Percentiles rank a stretch among this genome's conserved stretches.
Evolutionary conservation across 2,113 vertebrate species (phyloP).

Genomic region (Astur gentilis): DNA sequence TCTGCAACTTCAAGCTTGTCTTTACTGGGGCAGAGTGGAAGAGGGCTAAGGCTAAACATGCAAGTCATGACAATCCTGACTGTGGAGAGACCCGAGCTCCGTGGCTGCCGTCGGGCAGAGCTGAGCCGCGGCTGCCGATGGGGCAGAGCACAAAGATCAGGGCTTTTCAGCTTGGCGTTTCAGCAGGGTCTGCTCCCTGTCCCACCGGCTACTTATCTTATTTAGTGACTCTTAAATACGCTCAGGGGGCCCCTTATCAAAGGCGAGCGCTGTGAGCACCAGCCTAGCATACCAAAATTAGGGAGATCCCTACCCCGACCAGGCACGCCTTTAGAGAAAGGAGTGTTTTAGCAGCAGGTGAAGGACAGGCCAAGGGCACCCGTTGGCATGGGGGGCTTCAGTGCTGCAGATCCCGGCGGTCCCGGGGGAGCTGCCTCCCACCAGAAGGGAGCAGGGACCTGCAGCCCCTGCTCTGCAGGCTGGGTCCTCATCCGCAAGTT

Average conservation of each 20-base stretch:
- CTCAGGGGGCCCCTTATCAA: no score
- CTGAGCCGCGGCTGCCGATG: rapidly evolving
- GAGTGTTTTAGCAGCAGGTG: not conserved
- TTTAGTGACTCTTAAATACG: not conserved
- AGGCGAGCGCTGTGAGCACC: not conserved
- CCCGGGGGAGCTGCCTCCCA: not conserved
- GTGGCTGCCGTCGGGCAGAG: not conserved
- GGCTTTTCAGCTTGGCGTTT: not conserved
- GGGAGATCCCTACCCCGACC: not conserved
- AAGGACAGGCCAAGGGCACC: not conserved
- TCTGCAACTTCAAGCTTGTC: rapidly evolving
- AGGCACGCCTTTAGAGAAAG: not conserved
- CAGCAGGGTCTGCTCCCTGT: not conserved
- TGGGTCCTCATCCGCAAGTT: rapidly evolving
- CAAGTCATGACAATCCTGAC: no score
- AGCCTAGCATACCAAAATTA: not conserved
- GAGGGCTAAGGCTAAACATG: not conserved
- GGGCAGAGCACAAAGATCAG: rapidly evolving
- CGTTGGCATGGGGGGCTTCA: rapidly evolving
- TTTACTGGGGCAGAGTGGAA: not conserved
- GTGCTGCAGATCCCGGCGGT: rapidly evolving
- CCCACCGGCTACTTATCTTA: not conserved
- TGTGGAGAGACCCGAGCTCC: not conserved
- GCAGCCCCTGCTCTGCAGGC: not conserved
- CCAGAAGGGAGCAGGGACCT: rapidly evolving